Conservation (phyloP, 2,888 invertebrate species). For the Byasa hedistus region DNA sequence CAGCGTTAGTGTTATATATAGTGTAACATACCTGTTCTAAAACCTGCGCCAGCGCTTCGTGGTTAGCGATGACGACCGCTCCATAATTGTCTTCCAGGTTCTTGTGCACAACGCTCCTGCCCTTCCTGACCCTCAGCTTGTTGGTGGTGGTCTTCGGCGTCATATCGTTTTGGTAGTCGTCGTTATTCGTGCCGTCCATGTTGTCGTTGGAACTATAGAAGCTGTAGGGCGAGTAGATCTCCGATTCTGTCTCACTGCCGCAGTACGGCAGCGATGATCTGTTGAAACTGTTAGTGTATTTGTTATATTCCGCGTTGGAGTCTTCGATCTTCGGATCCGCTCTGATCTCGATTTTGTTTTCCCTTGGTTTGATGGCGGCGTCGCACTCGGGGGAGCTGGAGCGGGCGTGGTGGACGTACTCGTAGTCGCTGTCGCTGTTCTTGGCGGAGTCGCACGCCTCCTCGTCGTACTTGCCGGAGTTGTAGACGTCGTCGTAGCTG, state of each 20-base stretch:
- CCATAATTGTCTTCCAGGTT: conserved; percentile 94
- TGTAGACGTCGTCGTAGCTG: conserved; percentile 75
- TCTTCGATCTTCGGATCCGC: conserved; percentile 54
- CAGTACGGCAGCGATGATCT: conserved; percentile 89
- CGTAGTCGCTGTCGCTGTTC: conserved; percentile 82
- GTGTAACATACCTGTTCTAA: conserved; percentile 86
- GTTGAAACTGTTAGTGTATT: conserved; percentile 78
- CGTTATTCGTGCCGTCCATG: conserved; percentile 67
- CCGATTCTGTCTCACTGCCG: conserved; percentile 90
- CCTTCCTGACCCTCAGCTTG: conserved; percentile 87
- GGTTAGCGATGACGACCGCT: conserved; percentile 93
- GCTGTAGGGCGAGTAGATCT: conserved; percentile 90
- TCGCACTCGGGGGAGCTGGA: conserved; percentile 86
- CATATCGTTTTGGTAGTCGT: conserved; percentile 70
- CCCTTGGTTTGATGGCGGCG: conserved; percentile 75
- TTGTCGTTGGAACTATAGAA: conserved; percentile 84
- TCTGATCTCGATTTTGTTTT: conserved; percentile 47
- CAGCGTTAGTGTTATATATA: no score
- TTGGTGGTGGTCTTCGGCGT: conserved; percentile 77
- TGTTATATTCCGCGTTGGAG: conserved; percentile 77
- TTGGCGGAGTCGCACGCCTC: conserved; percentile 71
- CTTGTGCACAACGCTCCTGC: conserved; percentile 90
- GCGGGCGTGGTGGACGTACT: conserved; percentile 82
- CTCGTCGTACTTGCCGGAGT: conserved; percentile 69
- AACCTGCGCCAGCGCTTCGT: conserved; percentile 93